A percentile compares a stretch with the other conserved stretches of the same genome.
phyloP scores from a whole-genome alignment of 2,113 vertebrate genomes.

The Natator depressus region DNA sequence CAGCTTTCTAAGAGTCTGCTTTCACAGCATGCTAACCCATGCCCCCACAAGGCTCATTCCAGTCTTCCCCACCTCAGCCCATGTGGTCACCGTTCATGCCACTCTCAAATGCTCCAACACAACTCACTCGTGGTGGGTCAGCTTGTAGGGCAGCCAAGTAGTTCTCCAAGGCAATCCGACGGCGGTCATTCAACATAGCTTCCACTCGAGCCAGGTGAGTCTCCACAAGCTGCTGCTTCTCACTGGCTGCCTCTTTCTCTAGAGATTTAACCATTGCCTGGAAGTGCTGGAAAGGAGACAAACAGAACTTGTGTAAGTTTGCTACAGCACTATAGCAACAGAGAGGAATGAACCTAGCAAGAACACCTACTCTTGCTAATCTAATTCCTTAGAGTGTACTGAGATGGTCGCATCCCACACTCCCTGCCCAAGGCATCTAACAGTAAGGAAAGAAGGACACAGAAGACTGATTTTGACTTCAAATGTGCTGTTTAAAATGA shows the following conservation, averaged over 20 bases:
- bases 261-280: conserved; percentile 96
- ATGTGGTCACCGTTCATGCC: accelerated
- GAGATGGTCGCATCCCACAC: neutral
- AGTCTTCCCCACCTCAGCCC: neutral
- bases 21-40: neutral
- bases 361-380: neutral
- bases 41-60: neutral
- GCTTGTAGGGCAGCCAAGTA: conserved; percentile 95
- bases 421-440: accelerated
- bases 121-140: conserved; percentile 87
- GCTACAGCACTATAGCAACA: neutral
- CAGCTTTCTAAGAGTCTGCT: neutral
- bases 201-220: conserved; percentile 97
- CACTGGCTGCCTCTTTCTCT: conserved; percentile 96
- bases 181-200: conserved; percentile 95
- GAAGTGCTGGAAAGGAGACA: conserved; percentile 86
- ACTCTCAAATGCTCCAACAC: accelerated
- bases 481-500: neutral
- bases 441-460: neutral
- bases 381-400: accelerated
- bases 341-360: neutral
- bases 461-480: neutral
- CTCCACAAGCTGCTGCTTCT: conserved; percentile 98
- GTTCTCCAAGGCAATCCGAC: conserved; percentile 93
- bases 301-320: neutral